Evolutionary conservation across 2,797 vertebrate genomes (phyloP).

Genomic region (Lithobates pipiens): DNA sequence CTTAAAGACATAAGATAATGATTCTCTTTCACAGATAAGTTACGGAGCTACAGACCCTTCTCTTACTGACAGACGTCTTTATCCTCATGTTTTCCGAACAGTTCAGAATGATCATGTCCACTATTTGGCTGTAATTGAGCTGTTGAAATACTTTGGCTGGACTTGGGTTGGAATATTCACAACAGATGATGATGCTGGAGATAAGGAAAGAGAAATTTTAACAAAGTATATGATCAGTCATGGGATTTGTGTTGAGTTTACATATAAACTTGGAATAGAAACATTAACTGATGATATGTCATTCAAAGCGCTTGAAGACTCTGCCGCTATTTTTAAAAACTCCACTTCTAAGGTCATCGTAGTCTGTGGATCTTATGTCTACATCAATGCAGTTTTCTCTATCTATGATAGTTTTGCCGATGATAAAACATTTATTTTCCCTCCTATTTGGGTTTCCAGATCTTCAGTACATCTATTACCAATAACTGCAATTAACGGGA

Average conservation of each 20-base stretch:
- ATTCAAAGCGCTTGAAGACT: too few species aligned
- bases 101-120: conserved; percentile 3
- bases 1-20: too few species aligned
- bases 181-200: conserved; percentile 7
- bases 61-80: background rate
- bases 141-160: conserved; percentile 16
- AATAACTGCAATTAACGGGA: background rate
- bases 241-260: conserved; percentile 21
- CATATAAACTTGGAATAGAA: background rate
- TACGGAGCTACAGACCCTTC: conserved; percentile 13
- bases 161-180: conserved; percentile 20
- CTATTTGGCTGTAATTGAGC: background rate
- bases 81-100: conserved; percentile 9
- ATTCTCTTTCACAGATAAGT: conserved; percentile 2
- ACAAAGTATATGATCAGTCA: background rate
- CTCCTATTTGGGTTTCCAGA: background rate
- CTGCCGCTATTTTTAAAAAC: background rate
- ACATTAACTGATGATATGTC: background rate
- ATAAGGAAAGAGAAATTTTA: background rate
- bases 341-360: background rate
- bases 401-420: background rate
- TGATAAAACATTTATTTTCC: background rate
- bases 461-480: background rate
- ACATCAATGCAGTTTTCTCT: background rate
- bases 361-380: background rate